Evolutionary conservation across 2,113 vertebrate genomes (phyloP).

Genomic region (Carollia perspicillata): DNA sequence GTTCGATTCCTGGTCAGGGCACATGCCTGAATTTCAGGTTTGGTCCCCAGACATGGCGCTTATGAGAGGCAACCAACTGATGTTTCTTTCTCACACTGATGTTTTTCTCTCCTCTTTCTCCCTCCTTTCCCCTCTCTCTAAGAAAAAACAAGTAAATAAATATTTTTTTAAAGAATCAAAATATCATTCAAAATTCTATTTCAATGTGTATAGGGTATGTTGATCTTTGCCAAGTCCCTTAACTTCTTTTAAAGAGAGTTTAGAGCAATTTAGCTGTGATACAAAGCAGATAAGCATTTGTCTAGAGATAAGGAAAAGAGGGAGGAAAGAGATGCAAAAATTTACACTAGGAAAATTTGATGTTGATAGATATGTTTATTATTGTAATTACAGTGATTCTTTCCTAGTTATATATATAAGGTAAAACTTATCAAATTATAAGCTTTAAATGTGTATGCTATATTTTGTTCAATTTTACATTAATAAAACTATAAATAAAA

Average conservation of each 20-base stretch:
- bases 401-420: neutral
- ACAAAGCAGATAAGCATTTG: neutral
- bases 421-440: neutral
- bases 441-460: neutral
- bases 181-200: neutral
- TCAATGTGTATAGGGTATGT: neutral
- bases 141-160: no score
- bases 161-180: neutral
- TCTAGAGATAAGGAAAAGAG: neutral
- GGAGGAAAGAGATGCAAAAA: neutral
- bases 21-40: no score
- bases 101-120: no score
- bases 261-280: neutral
- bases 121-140: no score
- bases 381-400: neutral
- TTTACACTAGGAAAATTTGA: neutral
- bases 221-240: neutral
- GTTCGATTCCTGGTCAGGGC: no score
- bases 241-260: neutral
- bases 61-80: no score
- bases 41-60: no score
- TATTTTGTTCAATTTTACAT: neutral
- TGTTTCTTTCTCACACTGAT: no score
- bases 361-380: neutral
- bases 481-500: neutral